Evolutionary conservation across 2,797 vertebrate species (phyloP), one percentile per base, ranked within the genome.

Genomic region (Otus scops): DNA sequence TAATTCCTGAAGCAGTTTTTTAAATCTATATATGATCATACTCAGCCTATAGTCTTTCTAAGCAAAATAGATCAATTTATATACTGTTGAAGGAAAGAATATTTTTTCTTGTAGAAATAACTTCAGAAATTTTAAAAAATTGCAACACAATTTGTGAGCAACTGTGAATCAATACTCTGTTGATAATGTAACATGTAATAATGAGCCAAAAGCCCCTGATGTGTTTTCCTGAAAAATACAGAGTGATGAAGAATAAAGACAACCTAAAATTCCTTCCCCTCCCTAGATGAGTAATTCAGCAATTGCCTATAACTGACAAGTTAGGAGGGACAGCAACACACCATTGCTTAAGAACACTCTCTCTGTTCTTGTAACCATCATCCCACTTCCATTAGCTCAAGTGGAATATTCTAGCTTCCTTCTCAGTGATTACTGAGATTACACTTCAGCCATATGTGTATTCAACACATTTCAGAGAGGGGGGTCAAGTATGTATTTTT

Each of bases 401-500:
- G 87, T 61, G 85, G 89, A 95, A 91, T 83, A 78, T 88, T 92
- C 82, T 13, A 78, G 61, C 82, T 89, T 93, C 78, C 43, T 85
- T 80, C 64, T 74, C 69, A 22, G 11, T 20, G 71, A 69, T 47
- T 71, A 74, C 61, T 15, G 50, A 83, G 87, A 89, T 74, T 74
- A 88, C 26, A 61, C 15, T 71, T 79, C 82, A 93, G 68, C 51
- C 24, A n/a, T 6, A 76, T 0, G 2, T 26, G 32, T 23, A 77
- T 56, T 67, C 45, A 83, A 64, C 32, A 3, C 74, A 50, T 73
- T 83, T 75, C 80, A 78, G 54, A 89, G 32, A 86, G 61, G 43
- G 79, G 59, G 56, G 64, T 77, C 71, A 89, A 75, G 56, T 39
- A 56, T 7, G 34, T 11, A n/a, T 48, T 47, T 91, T 39, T 32